Conservation (phyloP, 2,113 vertebrate genomes). For the Madoqua kirkii region DNA sequence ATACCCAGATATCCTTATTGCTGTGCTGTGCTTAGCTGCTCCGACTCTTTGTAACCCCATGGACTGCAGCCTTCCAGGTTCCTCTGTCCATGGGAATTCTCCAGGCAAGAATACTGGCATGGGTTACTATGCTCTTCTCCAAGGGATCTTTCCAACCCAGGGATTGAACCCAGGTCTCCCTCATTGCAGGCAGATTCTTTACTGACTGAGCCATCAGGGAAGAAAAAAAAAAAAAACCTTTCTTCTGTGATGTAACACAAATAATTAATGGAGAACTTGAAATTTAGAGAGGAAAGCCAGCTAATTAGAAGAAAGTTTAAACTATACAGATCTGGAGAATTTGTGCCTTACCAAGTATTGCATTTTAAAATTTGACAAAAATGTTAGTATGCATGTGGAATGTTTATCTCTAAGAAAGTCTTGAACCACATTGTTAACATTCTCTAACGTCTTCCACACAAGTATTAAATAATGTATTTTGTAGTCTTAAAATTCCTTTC, state of each 20-base stretch:
- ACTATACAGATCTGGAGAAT: neutral
- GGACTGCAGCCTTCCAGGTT: neutral
- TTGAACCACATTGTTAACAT: neutral
- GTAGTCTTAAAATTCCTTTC: neutral
- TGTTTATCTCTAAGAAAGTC: neutral
- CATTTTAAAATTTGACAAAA: neutral
- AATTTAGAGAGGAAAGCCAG: neutral
- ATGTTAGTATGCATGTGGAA: neutral
- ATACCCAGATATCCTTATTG: neutral
- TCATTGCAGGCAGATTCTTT: neutral
- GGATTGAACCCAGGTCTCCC: neutral
- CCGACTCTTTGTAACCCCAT: neutral
- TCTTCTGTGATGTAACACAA: neutral
- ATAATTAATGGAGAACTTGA: neutral
- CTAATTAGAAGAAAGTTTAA: neutral
- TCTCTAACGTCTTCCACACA: neutral
- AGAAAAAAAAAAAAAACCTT: too few species aligned
- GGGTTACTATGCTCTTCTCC: neutral
- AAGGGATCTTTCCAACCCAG: neutral
- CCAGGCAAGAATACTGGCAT: neutral
- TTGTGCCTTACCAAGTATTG: neutral
- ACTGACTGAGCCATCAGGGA: neutral
- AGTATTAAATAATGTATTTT: neutral
- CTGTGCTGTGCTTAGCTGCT: neutral
- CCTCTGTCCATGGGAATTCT: neutral